Evolutionary conservation across 2,113 vertebrate genomes (phyloP).

Genomic region (Callorhinus ursinus): DNA sequence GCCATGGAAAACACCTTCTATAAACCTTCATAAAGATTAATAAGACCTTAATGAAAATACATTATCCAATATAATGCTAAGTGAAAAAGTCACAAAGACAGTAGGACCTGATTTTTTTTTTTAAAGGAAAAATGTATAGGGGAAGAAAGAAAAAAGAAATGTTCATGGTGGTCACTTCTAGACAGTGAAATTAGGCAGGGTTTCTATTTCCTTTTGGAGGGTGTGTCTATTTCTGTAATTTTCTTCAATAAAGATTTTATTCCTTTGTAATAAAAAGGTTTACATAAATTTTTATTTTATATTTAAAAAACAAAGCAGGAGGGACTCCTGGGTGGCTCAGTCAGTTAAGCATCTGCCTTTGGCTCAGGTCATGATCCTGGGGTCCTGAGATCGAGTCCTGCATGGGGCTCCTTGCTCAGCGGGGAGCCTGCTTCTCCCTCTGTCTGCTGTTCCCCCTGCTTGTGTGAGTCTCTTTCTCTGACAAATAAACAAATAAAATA

Average conservation of each 20-base stretch:
- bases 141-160: conserved; percentile 1
- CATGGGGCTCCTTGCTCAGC: neutral
- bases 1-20: neutral
- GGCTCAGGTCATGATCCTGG: neutral
- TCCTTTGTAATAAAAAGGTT: neutral
- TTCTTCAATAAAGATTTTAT: conserved; percentile 3
- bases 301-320: conserved; percentile 24
- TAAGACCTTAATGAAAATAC: neutral
- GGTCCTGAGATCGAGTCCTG: neutral
- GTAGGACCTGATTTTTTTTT: neutral
- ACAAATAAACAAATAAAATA: neutral
- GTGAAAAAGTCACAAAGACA: conserved; percentile 20
- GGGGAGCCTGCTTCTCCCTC: neutral
- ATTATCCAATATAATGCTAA: neutral
- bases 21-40: neutral
- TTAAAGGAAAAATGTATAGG: neutral
- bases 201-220: conserved; percentile 10
- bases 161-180: neutral
- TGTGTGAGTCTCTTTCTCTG: neutral
- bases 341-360: neutral
- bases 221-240: neutral
- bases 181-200: neutral
- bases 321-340: neutral
- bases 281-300: neutral
- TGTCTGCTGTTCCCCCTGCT: neutral